Percentiles rank a stretch among this genome's conserved stretches.
phyloP scores from a whole-genome alignment of 2,888 invertebrate genomes.

The Andrena trimmerana region DNA sequence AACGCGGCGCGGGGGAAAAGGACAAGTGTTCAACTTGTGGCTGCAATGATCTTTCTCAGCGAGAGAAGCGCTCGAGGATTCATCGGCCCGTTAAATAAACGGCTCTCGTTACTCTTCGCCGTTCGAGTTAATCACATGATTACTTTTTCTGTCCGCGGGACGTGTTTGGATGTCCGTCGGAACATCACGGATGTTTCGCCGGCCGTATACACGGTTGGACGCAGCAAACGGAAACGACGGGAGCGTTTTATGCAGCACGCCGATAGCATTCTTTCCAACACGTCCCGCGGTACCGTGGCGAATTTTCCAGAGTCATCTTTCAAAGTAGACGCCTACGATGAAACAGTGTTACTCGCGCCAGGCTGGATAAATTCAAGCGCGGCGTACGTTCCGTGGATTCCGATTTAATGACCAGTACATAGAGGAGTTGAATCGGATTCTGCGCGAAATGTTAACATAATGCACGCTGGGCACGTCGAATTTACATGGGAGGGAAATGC shows the following conservation, averaged over 20 bases:
- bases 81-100: constrained; percentile 9
- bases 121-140: constrained; percentile 19
- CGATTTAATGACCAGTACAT: constrained; percentile 8
- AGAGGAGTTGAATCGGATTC: constrained; percentile 1
- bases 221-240: constrained; percentile 21
- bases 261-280: constrained; percentile 49
- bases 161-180: no score
- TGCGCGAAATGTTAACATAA: neutral
- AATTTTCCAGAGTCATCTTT: constrained; percentile 22
- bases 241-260: constrained; percentile 36
- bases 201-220: neutral
- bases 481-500: neutral
- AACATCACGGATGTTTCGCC: constrained; percentile 8
- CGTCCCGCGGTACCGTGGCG: constrained; percentile 13
- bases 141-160: neutral
- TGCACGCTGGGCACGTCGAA: neutral
- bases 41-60: neutral
- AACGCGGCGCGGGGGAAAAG: neutral
- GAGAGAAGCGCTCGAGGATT: neutral
- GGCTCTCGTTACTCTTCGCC: constrained; percentile 8
- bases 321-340: neutral
- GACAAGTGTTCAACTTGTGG: neutral
- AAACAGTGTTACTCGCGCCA: neutral
- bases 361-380: neutral
- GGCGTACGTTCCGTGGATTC: neutral